Conservation (phyloP, 2,888 invertebrate genomes). For the Drosophila incognita region DNA sequence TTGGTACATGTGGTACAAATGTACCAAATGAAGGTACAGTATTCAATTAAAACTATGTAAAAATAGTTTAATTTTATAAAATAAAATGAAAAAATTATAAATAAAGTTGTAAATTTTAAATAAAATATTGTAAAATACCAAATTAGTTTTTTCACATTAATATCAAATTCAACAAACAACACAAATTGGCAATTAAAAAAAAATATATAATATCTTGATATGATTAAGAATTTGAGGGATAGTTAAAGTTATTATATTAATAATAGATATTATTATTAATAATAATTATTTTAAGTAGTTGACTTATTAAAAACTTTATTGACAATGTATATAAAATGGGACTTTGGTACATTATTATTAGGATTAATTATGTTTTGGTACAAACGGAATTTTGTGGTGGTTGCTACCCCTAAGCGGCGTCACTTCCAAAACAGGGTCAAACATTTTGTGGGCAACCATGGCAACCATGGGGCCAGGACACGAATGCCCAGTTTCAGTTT, state of each 20-base stretch:
- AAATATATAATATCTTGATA: no score
- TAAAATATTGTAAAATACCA: no score
- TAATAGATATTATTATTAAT: no score
- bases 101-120: no score
- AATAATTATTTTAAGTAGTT: neutral
- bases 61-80: no score
- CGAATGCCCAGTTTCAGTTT: conserved; percentile 32
- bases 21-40: neutral
- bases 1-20: neutral
- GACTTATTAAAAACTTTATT: neutral
- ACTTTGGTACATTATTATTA: neutral
- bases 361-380: neutral
- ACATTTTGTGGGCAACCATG: conserved; percentile 48
- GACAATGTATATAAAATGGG: neutral
- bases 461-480: conserved; percentile 43
- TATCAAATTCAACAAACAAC: no score
- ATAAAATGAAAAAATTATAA: no score
- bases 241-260: no score
- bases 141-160: no score
- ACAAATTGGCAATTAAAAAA: no score
- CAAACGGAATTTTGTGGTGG: neutral
- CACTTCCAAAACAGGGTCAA: conserved; percentile 59
- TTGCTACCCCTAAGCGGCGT: conserved; percentile 26
- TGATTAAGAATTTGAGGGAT: no score
- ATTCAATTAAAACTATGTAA: neutral